A percentile compares a stretch with the other conserved stretches of the same genome.
Conservation (phyloP, 2,888 invertebrate genomes). For the Lochmaea capreae region DNA sequence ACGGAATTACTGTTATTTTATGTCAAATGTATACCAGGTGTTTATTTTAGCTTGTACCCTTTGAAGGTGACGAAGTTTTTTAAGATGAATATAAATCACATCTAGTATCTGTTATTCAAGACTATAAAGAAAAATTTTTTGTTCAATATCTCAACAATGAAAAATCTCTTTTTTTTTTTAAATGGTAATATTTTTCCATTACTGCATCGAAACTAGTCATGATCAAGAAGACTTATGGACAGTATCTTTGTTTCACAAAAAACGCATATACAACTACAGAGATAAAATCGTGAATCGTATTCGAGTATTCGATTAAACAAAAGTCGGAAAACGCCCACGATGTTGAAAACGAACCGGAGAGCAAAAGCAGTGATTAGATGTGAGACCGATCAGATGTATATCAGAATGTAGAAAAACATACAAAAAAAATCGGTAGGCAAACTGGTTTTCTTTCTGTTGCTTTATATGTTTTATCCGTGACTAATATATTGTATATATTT, state of each 20-base stretch:
- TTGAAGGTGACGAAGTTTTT: too few species aligned
- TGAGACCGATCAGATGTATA: conserved; percentile 26
- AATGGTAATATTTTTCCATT: background rate
- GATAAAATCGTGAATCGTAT: conserved; percentile 31
- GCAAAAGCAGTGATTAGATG: conserved; percentile 26
- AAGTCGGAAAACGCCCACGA: conserved; percentile 25
- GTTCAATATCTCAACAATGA: too few species aligned
- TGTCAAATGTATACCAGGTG: too few species aligned
- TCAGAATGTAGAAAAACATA: conserved; percentile 20
- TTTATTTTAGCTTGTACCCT: too few species aligned
- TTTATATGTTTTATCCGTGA: conserved; percentile 2
- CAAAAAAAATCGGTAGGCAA: conserved; percentile 16
- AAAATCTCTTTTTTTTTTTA: too few species aligned
- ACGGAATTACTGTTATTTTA: background rate
- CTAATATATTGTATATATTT: conserved; percentile 9
- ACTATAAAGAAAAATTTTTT: too few species aligned
- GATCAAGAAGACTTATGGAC: conserved; percentile 20
- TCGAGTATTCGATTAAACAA: conserved; percentile 23
- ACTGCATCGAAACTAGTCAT: background rate
- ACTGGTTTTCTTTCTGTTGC: conserved; percentile 13
- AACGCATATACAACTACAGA: conserved; percentile 20
- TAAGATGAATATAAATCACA: too few species aligned
- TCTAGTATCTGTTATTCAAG: too few species aligned
- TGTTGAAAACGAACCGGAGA: background rate
- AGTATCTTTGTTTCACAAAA: conserved; percentile 9